Percentiles rank a stretch among this genome's conserved stretches.
These are phyloP conservation scores for Caenorhabditis inopinata DNA, from an alignment of 1,140 invertebrate species.

Conservation along the genomic window DNA sequence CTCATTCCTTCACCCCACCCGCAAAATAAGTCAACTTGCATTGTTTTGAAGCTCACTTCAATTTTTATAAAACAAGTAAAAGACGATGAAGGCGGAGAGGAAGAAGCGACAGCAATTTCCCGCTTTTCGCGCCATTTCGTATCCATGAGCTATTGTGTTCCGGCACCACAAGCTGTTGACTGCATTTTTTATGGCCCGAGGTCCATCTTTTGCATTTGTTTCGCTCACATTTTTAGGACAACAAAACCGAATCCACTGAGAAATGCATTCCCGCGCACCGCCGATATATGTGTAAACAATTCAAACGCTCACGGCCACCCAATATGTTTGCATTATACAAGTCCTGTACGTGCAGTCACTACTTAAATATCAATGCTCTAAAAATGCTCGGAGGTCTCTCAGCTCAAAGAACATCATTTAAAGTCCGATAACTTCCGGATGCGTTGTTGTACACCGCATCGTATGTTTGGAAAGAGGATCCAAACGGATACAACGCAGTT, in stretches of 20 bases:
- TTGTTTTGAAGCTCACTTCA: not conserved
- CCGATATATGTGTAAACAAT: constrained; percentile 9
- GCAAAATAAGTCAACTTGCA: constrained; percentile 7
- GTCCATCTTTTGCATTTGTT: not conserved
- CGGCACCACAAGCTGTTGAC: not conserved
- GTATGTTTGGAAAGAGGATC: no score
- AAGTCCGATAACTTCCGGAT: no score
- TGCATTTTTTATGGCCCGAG: not conserved
- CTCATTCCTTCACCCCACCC: not conserved
- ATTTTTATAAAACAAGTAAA: not conserved
- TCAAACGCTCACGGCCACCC: constrained; percentile 21
- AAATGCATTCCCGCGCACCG: constrained; percentile 19
- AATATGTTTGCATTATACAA: constrained; percentile 33
- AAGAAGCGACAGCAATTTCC: not conserved
- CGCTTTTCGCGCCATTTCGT: constrained; percentile 17
- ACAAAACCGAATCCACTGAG: constrained; percentile 1
- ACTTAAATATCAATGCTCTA: no score
- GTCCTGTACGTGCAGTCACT: constrained; percentile 9
- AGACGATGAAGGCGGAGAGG: not conserved
- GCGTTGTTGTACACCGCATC: no score
- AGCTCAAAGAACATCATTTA: no score
- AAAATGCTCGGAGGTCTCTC: no score
- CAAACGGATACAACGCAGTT: no score
- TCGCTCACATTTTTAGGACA: not conserved
- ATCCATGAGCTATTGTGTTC: constrained; percentile 26